Percentiles rank a stretch among this genome's conserved stretches.
Evolutionary conservation across 2,888 invertebrate genomes (phyloP).

Genomic region (Gastracanthus pulcherrimus): DNA sequence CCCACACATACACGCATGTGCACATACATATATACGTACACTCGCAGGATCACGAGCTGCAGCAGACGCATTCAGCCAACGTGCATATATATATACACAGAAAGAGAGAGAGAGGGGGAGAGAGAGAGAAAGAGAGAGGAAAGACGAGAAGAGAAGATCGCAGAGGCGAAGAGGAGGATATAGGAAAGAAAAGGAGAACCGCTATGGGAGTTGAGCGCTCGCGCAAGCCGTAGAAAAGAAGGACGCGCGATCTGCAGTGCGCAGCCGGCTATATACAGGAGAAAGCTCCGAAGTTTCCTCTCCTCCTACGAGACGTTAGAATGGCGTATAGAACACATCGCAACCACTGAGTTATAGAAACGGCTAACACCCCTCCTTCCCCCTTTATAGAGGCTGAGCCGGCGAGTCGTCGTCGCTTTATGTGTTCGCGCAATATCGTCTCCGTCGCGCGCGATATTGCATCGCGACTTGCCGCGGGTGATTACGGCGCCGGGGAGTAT

Average conservation of each 20-base stretch:
- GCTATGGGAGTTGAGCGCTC: neutral
- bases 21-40: neutral
- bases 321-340: conserved; percentile 18
- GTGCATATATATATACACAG: too few species aligned
- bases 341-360: conserved; percentile 43
- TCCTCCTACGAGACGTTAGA: neutral
- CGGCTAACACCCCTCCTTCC: neutral
- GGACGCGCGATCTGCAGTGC: conserved; percentile 28
- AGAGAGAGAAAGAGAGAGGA: neutral
- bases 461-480: conserved; percentile 34
- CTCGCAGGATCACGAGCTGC: neutral
- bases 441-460: conserved; percentile 40
- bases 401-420: conserved; percentile 6
- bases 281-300: conserved; percentile 35
- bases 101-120: too few species aligned
- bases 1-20: too few species aligned
- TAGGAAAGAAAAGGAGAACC: neutral
- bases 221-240: conserved; percentile 36
- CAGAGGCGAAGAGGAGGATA: neutral
- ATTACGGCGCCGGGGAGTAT: conserved; percentile 43
- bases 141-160: too few species aligned
- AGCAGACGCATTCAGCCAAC: neutral
- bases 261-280: too few species aligned
- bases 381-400: neutral
- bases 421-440: conserved; percentile 18